These are phyloP conservation scores for Percina caprodes DNA, from an alignment of 2,113 vertebrate species.

Conservation along the genomic window DNA sequence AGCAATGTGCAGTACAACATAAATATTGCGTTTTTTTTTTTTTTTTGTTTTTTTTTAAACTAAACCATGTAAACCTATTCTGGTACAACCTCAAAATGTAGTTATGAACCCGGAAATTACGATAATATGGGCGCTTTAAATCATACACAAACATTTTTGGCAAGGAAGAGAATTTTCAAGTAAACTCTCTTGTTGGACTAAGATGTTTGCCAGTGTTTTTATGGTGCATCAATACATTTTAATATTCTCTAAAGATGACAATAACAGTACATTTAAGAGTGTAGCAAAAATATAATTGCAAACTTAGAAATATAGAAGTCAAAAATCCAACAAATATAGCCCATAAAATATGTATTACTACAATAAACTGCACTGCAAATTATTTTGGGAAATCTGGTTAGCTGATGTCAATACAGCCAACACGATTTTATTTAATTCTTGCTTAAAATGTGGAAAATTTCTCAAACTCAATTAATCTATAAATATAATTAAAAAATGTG, in stretches of 20 bases:
- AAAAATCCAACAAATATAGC: not conserved
- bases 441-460: not conserved
- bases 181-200: not conserved
- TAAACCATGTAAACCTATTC: too few relatives aligned
- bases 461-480: not conserved
- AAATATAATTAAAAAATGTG: not conserved
- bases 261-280: not conserved
- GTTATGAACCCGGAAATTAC: too few relatives aligned
- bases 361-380: constrained; percentile 4
- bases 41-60: too few relatives aligned
- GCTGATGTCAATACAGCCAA: not conserved
- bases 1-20: too few relatives aligned
- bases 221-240: not conserved
- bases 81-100: too few relatives aligned
- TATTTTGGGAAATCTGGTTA: not conserved
- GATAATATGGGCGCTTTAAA: not conserved
- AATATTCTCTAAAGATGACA: not conserved
- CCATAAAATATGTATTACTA: not conserved
- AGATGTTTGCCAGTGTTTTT: not conserved
- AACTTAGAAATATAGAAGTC: not conserved
- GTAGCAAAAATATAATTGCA: not conserved
- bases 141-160: not conserved
- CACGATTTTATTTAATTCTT: not conserved
- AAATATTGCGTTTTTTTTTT: too few relatives aligned
- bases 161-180: not conserved